Evolutionary conservation across 2,113 vertebrate species (phyloP).

Genomic region (Antennarius striatus): DNA sequence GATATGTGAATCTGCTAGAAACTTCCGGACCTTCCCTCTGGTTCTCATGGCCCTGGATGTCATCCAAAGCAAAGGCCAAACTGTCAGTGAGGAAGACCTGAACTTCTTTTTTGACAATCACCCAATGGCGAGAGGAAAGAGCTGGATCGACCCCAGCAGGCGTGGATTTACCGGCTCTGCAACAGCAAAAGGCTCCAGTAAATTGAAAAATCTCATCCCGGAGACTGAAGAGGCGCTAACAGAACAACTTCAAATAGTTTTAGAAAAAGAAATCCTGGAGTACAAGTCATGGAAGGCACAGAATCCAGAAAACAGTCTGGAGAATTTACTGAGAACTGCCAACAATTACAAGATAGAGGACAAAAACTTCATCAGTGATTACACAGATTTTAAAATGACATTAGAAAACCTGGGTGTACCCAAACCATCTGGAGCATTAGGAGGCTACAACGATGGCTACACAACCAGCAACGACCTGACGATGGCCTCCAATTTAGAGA

Average conservation of each 20-base stretch:
- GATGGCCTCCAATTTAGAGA: conserved; percentile 26
- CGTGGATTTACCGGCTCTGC: conserved; percentile 35
- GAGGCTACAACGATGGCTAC: not conserved
- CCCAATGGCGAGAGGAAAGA: not conserved
- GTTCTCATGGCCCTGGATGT: conserved; percentile 40
- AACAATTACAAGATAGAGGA: not conserved
- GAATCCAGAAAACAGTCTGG: rapidly evolving
- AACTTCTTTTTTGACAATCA: conserved; percentile 4
- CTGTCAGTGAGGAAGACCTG: not conserved
- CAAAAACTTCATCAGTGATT: no score
- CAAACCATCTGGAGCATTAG: not conserved
- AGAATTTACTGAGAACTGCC: not conserved
- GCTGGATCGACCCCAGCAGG: conserved; percentile 6
- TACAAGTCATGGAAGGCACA: not conserved
- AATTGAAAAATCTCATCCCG: no score
- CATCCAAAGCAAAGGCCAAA: rapidly evolving
- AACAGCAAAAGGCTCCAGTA: not conserved
- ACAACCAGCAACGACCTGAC: not conserved
- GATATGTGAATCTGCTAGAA: conserved; percentile 51
- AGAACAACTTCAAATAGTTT: rapidly evolving
- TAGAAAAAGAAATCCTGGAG: rapidly evolving
- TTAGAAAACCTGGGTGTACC: no score
- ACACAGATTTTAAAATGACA: no score
- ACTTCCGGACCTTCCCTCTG: conserved; percentile 52
- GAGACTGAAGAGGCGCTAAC: no score